Conservation (phyloP, 2,113 vertebrate species). For the Laticauda laticaudata region DNA sequence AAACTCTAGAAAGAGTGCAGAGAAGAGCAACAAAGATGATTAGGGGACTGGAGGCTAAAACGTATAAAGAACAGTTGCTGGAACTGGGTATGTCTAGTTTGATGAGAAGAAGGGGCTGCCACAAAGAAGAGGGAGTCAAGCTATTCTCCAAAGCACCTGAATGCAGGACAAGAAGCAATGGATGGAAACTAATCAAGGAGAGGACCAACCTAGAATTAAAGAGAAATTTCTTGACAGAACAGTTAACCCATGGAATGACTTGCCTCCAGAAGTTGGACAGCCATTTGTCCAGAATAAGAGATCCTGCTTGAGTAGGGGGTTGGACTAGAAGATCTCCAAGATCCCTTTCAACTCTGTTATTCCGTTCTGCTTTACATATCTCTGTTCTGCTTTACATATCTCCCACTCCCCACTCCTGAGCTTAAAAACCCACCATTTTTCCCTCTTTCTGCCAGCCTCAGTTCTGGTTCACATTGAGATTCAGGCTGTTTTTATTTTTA, state of each 20-base stretch:
- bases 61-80: neutral
- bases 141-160: neutral
- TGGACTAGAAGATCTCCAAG: neutral
- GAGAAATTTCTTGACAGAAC: neutral
- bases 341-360: neutral
- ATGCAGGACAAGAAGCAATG: neutral
- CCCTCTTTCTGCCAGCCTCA: neutral
- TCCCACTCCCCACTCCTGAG: neutral
- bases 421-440: neutral
- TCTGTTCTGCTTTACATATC: neutral
- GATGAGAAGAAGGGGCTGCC: neutral
- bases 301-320: neutral
- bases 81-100: neutral
- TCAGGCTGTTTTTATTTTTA: neutral
- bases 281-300: neutral
- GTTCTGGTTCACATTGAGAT: neutral
- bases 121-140: neutral
- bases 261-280: neutral
- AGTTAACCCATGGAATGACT: neutral
- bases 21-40: no score
- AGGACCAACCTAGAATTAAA: accelerated
- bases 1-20: no score
- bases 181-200: neutral
- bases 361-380: neutral
- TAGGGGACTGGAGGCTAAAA: no score